Evolutionary conservation across 2,888 invertebrate genomes (phyloP), one percentile per base, ranked within the genome.

Genomic region (Omphaloscelis lunosa): DNA sequence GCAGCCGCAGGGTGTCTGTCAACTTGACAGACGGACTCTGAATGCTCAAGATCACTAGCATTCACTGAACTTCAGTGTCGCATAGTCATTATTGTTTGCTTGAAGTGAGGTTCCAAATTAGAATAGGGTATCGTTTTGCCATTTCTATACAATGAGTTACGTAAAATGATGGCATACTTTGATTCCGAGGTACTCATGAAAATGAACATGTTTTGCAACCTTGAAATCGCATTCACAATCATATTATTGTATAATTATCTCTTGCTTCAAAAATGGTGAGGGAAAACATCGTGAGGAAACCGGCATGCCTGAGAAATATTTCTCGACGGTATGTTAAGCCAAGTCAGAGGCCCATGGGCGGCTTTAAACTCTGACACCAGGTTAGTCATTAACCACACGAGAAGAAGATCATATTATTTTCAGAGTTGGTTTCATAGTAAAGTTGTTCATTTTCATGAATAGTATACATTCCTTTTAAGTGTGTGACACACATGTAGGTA

Each of bases 1-100:
- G 3, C 15, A 29, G 79, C 88, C 86, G 51, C 83, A 66, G 86
- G 88, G 82, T 69, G 88, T 85, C 87, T 87, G 81, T 83, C 88
- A 86, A 83, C 71, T 88, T 88, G 88, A 82, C 83, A 87, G 86
- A 84, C 83, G 34, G 77, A 83, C 63, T 68, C 39, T 69, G 65
- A 83, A 84, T 81, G 65, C 82, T 77, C 39, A 66, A 81, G 74
- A 81, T 83, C 78, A 56, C 51, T 56, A 8, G 20, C 66, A 81
- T 79, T 79, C 63, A 75, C 48, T 70, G 75, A 78, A 85, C 73
- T 81, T 71, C 48, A 65, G 48, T 23, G 58, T 9, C 9, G 45
- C 62, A 27, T 41, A 34, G 45, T 41, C 62, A 34, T 69, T 29
- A 67, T 67, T 72, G 70, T 71, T 34, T 59, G 41, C 71, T 59